phyloP scores from a whole-genome alignment of 35 echinoderm and acorn worm genomes.

The Apostichopus californicus region DNA sequence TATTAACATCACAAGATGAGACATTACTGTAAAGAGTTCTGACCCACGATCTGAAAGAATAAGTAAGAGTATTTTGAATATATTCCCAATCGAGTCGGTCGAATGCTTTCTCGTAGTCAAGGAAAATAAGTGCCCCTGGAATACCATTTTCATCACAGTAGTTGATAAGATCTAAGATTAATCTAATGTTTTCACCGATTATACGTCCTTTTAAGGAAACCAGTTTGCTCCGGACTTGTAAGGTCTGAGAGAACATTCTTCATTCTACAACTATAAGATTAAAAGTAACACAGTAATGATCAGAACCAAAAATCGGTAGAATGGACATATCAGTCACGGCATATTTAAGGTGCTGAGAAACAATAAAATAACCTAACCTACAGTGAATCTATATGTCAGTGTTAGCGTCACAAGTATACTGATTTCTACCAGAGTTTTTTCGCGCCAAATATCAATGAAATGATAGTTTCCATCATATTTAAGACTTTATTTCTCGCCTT shows the following conservation, averaged over 20 bases:
- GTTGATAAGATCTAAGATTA: background rate
- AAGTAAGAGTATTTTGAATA: background rate
- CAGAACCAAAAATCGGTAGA: background rate
- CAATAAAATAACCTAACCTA: background rate
- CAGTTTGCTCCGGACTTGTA: background rate
- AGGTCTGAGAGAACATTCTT: background rate
- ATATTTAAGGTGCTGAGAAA: background rate
- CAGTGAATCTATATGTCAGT: background rate
- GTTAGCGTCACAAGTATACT: background rate
- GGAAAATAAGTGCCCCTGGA: too few relatives aligned
- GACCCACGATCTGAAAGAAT: background rate
- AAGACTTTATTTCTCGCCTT: background rate
- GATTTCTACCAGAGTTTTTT: background rate
- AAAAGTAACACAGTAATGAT: background rate
- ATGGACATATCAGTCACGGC: background rate
- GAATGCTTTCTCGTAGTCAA: background rate
- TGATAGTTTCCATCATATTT: background rate
- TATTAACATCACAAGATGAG: background rate
- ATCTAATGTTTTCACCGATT: background rate
- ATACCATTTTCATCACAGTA: too few relatives aligned
- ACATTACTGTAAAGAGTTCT: background rate
- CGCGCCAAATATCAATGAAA: slow-evolving; percentile 10
- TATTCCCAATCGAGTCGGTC: background rate
- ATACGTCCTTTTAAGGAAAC: background rate
- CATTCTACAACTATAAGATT: background rate